Evolutionary conservation across 2,797 vertebrate genomes (phyloP).

Genomic region (Pachyuromys duprasi): DNA sequence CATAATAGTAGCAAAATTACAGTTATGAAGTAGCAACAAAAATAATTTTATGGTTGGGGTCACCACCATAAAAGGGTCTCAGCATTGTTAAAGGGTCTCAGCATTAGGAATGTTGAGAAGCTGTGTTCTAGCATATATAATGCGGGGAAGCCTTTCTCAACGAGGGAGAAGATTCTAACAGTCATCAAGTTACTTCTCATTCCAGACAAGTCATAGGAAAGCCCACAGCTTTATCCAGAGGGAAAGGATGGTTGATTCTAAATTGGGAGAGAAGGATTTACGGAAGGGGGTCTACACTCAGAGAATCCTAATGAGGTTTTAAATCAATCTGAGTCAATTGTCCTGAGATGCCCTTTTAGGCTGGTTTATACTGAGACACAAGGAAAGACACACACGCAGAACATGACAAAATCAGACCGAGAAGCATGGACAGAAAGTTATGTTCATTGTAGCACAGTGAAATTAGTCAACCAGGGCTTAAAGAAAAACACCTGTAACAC

Average conservation of each 20-base stretch:
- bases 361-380: not conserved
- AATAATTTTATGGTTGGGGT: not conserved
- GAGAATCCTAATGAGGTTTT: constrained; percentile 57
- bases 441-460: not conserved
- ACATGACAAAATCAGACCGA: not conserved
- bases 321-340: not conserved
- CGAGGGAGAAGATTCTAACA: not conserved
- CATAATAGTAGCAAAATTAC: not conserved
- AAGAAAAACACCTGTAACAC: not conserved
- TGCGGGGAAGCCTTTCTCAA: not conserved
- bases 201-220: constrained; percentile 40
- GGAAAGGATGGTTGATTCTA: constrained; percentile 44
- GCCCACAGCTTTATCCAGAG: not conserved
- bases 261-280: constrained; percentile 54
- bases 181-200: not conserved
- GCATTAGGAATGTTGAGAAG: not conserved
- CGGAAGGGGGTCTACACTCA: not conserved
- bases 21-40: not conserved
- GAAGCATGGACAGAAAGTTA: not conserved
- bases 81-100: not conserved
- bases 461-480: not conserved
- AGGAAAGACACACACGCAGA: constrained; percentile 8
- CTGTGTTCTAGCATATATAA: not conserved
- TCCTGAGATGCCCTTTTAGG: not conserved
- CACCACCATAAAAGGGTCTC: not conserved